These are phyloP conservation scores for Aleadryas rufinucha DNA, from an alignment of 2,113 vertebrate genomes.

Conservation along the genomic window DNA sequence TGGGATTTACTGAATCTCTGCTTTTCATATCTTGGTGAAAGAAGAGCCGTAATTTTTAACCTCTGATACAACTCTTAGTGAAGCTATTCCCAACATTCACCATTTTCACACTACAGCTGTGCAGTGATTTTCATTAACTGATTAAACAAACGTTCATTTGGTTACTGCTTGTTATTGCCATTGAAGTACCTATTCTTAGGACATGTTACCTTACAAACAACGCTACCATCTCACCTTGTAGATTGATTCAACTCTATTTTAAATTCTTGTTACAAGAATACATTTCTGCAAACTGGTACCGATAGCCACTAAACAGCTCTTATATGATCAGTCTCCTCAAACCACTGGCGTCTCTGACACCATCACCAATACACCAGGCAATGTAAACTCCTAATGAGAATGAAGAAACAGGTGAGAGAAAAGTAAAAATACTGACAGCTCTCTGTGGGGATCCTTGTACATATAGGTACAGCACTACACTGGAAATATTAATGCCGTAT, in stretches of 20 bases:
- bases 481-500: not conserved
- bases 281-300: not conserved
- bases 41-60: not conserved
- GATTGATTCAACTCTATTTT: not conserved
- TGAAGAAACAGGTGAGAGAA: not conserved
- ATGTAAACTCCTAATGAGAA: not conserved
- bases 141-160: not conserved
- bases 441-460: not conserved
- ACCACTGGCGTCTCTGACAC: not conserved
- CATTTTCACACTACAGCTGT: not conserved
- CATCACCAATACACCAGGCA: not conserved
- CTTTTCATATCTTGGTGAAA: not conserved
- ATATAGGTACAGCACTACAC: not conserved
- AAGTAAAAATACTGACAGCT: not conserved
- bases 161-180: not conserved
- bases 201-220: not conserved
- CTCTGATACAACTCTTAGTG: not conserved
- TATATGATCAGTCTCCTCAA: not conserved
- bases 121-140: not conserved
- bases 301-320: not conserved
- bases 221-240: not conserved
- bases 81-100: not conserved
- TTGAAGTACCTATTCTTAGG: not conserved
- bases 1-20: not conserved
- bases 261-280: not conserved